Conservation (phyloP, 2,888 invertebrate genomes). For the Pammene aurita region DNA sequence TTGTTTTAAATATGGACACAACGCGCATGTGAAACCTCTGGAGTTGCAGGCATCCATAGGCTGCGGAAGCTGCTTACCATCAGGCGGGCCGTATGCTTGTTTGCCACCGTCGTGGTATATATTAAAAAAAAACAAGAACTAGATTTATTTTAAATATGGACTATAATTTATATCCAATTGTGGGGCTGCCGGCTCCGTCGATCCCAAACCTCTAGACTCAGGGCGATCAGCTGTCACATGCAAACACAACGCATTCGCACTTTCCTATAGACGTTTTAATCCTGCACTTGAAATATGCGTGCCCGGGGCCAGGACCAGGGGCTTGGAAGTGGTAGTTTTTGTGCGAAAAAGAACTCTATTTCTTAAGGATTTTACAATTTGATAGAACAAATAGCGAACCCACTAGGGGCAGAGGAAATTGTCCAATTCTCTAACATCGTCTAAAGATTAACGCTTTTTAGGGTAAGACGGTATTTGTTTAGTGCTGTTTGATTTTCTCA, state of each 20-base stretch:
- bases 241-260: slow-evolving; percentile 78
- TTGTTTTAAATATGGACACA: too few relatives aligned
- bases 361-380: background rate
- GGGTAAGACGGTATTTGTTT: slow-evolving; percentile 49
- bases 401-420: slow-evolving; percentile 52
- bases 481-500: slow-evolving; percentile 43
- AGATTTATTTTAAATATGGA: background rate
- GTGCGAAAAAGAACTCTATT: slow-evolving; percentile 3
- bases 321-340: background rate
- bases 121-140: too few relatives aligned
- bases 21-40: too few relatives aligned
- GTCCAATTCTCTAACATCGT: slow-evolving; percentile 69
- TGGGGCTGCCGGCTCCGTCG: slow-evolving; percentile 27
- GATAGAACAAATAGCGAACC: slow-evolving; percentile 8
- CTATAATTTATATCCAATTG: slow-evolving; percentile 3
- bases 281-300: slow-evolving; percentile 80
- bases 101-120: too few relatives aligned
- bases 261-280: slow-evolving; percentile 73
- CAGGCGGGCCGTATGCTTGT: too few relatives aligned
- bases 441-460: slow-evolving; percentile 69
- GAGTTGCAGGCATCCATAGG: too few relatives aligned
- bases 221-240: slow-evolving; percentile 73
- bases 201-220: slow-evolving; percentile 62
- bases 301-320: slow-evolving; percentile 51
- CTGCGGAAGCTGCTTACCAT: too few relatives aligned